Percentiles rank a stretch among this genome's conserved stretches.
Conservation (phyloP, 2,113 vertebrate species). For the Phrynosoma platyrhinos region DNA sequence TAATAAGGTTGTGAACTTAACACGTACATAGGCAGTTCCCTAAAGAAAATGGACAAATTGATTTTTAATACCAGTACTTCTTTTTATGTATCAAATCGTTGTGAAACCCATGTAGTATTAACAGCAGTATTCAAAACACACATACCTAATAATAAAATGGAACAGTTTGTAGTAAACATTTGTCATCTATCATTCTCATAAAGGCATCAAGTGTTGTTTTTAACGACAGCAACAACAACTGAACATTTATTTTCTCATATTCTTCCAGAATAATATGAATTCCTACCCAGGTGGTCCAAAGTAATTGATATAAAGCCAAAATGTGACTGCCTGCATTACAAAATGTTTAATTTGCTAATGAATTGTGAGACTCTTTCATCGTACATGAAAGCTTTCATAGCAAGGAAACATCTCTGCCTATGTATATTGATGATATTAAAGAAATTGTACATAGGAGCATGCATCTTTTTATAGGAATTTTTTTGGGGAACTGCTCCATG, state of each 20-base stretch:
- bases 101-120: not conserved
- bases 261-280: slow-evolving; percentile 81
- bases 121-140: not conserved
- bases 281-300: slow-evolving; percentile 83
- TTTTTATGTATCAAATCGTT: slow-evolving; percentile 17
- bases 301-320: slow-evolving; percentile 85
- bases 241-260: slow-evolving; percentile 77
- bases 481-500: slow-evolving; percentile 12
- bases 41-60: slow-evolving; percentile 35
- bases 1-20: slow-evolving; percentile 36
- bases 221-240: slow-evolving; percentile 74
- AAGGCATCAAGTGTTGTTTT: slow-evolving; percentile 69
- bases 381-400: slow-evolving; percentile 82
- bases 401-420: slow-evolving; percentile 83
- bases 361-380: slow-evolving; percentile 87
- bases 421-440: slow-evolving; percentile 83
- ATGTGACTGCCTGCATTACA: slow-evolving; percentile 82
- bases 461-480: slow-evolving; percentile 66
- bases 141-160: slow-evolving; percentile 36
- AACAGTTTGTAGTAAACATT: slow-evolving; percentile 64
- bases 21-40: slow-evolving; percentile 36
- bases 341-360: slow-evolving; percentile 86
- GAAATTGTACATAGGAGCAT: slow-evolving; percentile 74
- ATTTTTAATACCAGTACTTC: slow-evolving; percentile 43
- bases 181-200: slow-evolving; percentile 74